Conservation (phyloP, 2,888 invertebrate genomes). For the Xestia xanthographa region DNA sequence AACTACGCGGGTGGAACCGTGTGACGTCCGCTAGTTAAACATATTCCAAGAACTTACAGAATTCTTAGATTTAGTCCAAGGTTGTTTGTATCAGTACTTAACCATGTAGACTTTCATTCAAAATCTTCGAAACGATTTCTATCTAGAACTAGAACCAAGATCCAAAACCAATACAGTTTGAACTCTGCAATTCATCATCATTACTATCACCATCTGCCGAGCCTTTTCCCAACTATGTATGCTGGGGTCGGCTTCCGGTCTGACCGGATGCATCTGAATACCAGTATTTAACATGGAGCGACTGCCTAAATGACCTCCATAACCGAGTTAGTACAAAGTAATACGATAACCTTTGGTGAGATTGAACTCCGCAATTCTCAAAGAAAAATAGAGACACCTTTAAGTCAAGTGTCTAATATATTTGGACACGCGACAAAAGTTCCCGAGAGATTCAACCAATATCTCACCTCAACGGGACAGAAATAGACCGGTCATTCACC, state of each 20-base stretch:
- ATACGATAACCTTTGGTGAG: not conserved
- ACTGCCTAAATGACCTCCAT: not conserved
- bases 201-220: not conserved
- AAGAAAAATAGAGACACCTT: constrained; percentile 36
- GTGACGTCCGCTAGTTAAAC: no score
- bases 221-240: not conserved
- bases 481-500: constrained; percentile 70
- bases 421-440: constrained; percentile 62
- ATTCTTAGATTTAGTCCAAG: not conserved
- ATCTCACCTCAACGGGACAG: constrained; percentile 67
- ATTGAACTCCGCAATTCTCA: not conserved
- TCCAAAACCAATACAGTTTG: not conserved
- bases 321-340: not conserved
- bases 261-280: not conserved
- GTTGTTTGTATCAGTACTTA: not conserved
- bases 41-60: not conserved
- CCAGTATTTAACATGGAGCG: not conserved
- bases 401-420: constrained; percentile 34
- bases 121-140: not conserved
- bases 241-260: not conserved
- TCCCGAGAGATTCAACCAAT: constrained; percentile 53
- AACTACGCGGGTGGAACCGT: no score
- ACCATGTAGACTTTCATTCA: not conserved
- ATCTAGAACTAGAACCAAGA: not conserved
- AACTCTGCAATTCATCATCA: not conserved